Base-by-base conservation (phyloP, 2,113 vertebrate genomes). In the Ibidorhyncha struthersii region DNA sequence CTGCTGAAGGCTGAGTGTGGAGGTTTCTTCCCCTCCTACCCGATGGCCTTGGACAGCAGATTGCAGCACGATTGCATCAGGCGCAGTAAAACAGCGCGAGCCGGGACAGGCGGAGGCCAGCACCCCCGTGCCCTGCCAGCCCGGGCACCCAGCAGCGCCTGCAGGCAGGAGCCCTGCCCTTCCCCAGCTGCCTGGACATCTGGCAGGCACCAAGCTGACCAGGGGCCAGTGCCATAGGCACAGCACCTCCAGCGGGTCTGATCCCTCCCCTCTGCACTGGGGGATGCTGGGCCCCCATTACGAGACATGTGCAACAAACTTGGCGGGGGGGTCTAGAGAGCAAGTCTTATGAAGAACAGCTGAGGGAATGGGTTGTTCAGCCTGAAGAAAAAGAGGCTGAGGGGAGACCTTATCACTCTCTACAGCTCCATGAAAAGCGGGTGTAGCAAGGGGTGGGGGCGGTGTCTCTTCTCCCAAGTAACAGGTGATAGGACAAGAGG, bases 1-100 rank as follows among this genome's bases (percentile, higher is more conserved):
- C 0, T 21, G 0, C 20, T 10, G 21, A 53, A 25, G 30, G 38
- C 30, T 20, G 56, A 29, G 12, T 0, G 0, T 0, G 1, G 47
- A 43, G 52, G 34, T 16, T 66, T 53, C 38, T 59, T 59, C 20
- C 43, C 40, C 41, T 20, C 19, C 62, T 16, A 3, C 20, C 6
- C 0, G 2, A 10, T 0, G 8, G 67, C 94, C 87, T 84, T 92
- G 89, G 56, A 52, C 40, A 4, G 27, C 34, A 19, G 86, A 89
- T 49, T 69, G 67, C 80, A 83, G 80, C 0, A 0, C 0, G 12
- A 83, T 83, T 94, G 59, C 91, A 70, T 76, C 76, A 86, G 38
- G 5, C 0, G 15, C 69, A 66, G 67, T 77, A 89, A 92, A 96
- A 49, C 3, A 22, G 29, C 0, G 0, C 1, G 8, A 74, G 47